Evolutionary conservation across 2,797 vertebrate genomes (phyloP), one percentile per base, ranked within the genome.

Genomic region (Sorex maritimensis): DNA sequence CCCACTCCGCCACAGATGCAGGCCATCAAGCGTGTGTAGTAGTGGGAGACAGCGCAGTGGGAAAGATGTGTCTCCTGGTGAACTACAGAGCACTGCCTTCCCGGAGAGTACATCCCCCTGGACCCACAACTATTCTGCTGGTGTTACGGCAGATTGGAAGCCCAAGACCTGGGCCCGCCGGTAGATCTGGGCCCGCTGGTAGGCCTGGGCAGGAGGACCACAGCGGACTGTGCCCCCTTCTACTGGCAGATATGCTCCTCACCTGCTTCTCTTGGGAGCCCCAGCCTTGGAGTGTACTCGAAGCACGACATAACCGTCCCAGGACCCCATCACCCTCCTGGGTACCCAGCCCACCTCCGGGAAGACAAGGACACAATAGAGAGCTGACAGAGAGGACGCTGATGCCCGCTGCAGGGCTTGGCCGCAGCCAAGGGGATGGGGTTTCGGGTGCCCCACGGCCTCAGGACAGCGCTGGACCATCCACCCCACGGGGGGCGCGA

Each of bases 351-450:
- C 99, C 0, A 99, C 61, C 98, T 99, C 94, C 98, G 99, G 97
- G 99, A 99, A 63, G 99, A 99, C 94, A 99, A 99, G 98, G 99
- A 99, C 98, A 99, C 99, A 0, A 99, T 99, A 17, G 99, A 99
- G 87, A 99, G 90, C 99, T 99, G 95, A 99, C 99, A 97, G 99
- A 99, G 98, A 99, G 99, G 99, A 99, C 99, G 93, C 98, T 99
- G 91, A 98, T 99, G 9, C 99, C 99, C 17, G 99, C 99, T 99
- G 0, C 99, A 99, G 98, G 99, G 99, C 96, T 97, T 99, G 83
- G 99, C 99, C 92, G 99, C 99, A 99, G 99, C 99, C 2, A 99
- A 99, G 98, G 99, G 99, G 98, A 99, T 99, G 14, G 99, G 99
- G 34, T 34, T 99, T 96, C 14, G 55, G 55, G 26, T 79, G 26